These are phyloP conservation scores for Idaea biselata DNA, from an alignment of 2,888 invertebrate species.

Conservation along the genomic window DNA sequence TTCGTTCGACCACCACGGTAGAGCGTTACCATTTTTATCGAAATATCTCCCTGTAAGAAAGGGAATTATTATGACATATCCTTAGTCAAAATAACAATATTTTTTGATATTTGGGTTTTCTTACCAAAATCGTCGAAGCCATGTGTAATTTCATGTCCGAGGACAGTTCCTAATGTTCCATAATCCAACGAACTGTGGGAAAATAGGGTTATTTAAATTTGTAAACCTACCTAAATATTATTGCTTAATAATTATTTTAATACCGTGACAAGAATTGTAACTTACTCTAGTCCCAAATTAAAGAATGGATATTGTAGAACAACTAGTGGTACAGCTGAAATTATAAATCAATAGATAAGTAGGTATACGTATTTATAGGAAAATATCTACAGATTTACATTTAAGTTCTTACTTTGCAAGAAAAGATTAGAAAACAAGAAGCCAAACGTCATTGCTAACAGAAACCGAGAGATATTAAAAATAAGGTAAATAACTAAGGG, in stretches of 20 bases:
- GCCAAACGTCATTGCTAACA: too few species aligned
- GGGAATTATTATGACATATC: not conserved
- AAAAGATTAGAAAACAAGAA: too few species aligned
- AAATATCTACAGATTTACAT: too few species aligned
- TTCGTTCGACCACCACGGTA: conserved; percentile 94
- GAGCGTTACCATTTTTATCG: conserved; percentile 90
- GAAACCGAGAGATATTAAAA: not conserved
- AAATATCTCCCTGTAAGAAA: conserved; percentile 85
- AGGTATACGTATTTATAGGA: too few species aligned
- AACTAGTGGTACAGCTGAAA: conserved; percentile 89
- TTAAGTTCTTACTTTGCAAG: too few species aligned
- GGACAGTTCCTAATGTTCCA: conserved; percentile 88
- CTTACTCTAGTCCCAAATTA: conserved; percentile 91
- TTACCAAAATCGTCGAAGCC: conserved; percentile 80
- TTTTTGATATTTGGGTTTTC: conserved; percentile 12
- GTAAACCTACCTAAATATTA: conserved; percentile 12
- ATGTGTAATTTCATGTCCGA: conserved; percentile 88
- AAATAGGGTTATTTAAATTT: not conserved
- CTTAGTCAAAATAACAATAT: not conserved
- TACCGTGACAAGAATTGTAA: conserved; percentile 32
- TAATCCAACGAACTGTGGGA: conserved; percentile 87
- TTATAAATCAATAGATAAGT: conserved; percentile 22
- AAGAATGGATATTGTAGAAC: conserved; percentile 93
- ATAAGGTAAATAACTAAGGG: conserved; percentile 2
- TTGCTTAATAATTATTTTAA: conserved; percentile 11